phyloP scores from a whole-genome alignment of 2,797 vertebrate genomes.

The Onychomys leucogaster region DNA sequence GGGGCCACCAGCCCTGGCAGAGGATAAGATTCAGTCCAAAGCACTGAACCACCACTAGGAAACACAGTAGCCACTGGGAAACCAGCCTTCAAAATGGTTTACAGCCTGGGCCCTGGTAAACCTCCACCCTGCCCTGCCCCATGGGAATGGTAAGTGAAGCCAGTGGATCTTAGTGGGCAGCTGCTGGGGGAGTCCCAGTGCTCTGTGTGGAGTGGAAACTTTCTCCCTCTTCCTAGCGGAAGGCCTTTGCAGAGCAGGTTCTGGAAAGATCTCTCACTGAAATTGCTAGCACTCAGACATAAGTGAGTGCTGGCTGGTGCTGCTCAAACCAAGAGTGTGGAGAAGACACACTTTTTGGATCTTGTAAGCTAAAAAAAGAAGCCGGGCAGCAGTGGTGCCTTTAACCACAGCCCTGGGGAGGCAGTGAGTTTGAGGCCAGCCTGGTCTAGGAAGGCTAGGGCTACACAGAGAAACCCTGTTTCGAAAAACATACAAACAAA shows the following conservation, averaged over 20 bases:
- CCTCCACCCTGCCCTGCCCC: background rate
- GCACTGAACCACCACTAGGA: background rate
- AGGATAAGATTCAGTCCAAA: background rate
- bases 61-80: background rate
- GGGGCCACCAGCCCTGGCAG: background rate
- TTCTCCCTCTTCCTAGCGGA: background rate
- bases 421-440: background rate
- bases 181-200: background rate
- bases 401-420: background rate
- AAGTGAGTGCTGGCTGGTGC: slow-evolving; percentile 34
- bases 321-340: slow-evolving; percentile 43
- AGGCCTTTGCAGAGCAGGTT: background rate
- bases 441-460: background rate
- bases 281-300: slow-evolving; percentile 31
- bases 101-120: background rate
- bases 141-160: background rate
- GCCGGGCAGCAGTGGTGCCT: background rate
- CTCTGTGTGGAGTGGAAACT: background rate
- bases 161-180: background rate
- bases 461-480: background rate
- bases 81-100: background rate
- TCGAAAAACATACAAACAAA: background rate
- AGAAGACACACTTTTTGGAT: background rate
- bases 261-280: background rate
- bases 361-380: background rate